Evolutionary conservation across 2,888 invertebrate species (phyloP).

Genomic region (Synanthedon formicaeformis): DNA sequence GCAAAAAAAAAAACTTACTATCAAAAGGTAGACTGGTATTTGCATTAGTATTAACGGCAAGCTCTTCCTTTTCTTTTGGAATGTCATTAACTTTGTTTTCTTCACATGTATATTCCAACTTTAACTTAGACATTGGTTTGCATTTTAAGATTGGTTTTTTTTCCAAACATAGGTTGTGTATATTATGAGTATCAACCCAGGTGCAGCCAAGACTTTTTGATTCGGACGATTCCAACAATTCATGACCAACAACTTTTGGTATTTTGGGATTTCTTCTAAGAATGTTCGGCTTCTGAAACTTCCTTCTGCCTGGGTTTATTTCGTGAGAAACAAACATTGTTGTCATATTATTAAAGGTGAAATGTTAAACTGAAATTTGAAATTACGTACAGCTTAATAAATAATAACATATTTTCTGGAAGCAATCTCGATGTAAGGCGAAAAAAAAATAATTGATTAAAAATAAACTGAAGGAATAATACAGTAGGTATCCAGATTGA

Average conservation of each 20-base stretch:
- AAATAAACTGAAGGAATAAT: no score
- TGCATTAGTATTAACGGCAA: no score
- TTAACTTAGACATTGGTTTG: not conserved
- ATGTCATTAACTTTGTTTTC: not conserved
- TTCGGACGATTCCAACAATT: conserved; percentile 18
- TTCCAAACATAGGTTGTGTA: conserved; percentile 6
- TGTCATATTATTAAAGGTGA: not conserved
- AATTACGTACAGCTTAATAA: not conserved
- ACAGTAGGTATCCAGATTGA: no score
- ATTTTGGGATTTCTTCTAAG: conserved; percentile 40
- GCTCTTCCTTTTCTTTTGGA: no score
- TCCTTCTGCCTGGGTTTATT: conserved; percentile 33
- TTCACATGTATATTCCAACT: not conserved
- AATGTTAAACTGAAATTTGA: not conserved
- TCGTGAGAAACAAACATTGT: conserved; percentile 49
- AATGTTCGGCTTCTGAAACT: conserved; percentile 57
- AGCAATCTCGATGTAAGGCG: not conserved
- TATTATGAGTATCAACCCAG: conserved; percentile 7
- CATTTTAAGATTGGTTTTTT: conserved; percentile 5
- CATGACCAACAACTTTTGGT: conserved; percentile 5
- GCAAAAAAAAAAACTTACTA: no score
- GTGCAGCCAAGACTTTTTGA: conserved; percentile 11
- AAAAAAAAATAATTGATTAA: not conserved
- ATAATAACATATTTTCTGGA: not conserved
- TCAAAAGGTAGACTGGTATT: no score